These are phyloP conservation scores for Megalops cyprinoides DNA, from an alignment of 2,797 vertebrate genomes.

Conservation along the genomic window DNA sequence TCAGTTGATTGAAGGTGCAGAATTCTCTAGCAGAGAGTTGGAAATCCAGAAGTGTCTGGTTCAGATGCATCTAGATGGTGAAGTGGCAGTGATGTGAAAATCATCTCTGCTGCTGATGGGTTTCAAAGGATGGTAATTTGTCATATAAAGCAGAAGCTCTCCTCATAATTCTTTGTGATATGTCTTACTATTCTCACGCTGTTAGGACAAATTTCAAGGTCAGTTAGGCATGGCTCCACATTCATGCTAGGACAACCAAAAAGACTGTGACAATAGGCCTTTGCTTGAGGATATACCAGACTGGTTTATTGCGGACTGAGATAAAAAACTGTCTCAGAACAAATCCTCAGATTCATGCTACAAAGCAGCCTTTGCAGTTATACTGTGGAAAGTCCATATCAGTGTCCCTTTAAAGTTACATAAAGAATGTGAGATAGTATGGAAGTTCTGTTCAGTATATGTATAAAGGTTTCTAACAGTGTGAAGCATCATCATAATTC, in stretches of 20 bases:
- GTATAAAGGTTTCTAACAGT: slow-evolving; percentile 23
- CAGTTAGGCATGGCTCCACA: background rate
- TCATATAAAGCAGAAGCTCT: background rate
- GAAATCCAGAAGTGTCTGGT: background rate
- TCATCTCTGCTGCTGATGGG: background rate
- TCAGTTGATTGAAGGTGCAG: background rate
- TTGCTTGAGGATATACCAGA: background rate
- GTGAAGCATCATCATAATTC: slow-evolving; percentile 6
- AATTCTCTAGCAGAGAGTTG: background rate
- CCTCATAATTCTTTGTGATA: slow-evolving; percentile 3
- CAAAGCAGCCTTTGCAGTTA: background rate
- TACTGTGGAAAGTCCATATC: background rate
- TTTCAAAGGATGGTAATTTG: background rate
- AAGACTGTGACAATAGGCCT: background rate
- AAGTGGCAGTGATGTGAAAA: background rate
- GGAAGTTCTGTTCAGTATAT: background rate
- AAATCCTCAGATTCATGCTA: background rate
- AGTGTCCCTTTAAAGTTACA: slow-evolving; percentile 6
- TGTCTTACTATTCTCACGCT: slow-evolving; percentile 7
- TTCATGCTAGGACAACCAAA: background rate
- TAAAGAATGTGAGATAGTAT: slow-evolving; percentile 1
- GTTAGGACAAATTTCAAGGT: background rate
- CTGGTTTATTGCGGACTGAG: background rate
- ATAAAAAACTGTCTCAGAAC: background rate
- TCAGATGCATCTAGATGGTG: background rate